These are phyloP conservation scores for Carapus acus DNA, from an alignment of 2,797 vertebrate species.

Conservation along the genomic window DNA sequence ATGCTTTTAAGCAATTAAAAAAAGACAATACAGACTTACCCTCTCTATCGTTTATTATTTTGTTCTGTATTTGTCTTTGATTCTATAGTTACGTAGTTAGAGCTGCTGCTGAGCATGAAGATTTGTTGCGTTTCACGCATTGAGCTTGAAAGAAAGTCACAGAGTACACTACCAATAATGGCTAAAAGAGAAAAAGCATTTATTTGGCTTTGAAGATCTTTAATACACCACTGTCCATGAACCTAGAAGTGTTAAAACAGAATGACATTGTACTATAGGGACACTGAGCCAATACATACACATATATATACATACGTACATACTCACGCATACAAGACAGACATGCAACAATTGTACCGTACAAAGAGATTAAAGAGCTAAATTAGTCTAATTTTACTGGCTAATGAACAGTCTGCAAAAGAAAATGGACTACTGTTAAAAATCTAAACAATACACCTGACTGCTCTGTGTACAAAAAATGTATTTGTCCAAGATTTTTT, in stretches of 20 bases:
- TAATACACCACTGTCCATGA: conserved; percentile 43
- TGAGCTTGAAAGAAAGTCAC: background rate
- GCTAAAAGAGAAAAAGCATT: conserved; percentile 50
- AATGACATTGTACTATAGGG: conserved; percentile 36
- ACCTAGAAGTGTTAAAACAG: conserved; percentile 29
- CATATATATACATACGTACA: conserved; percentile 49
- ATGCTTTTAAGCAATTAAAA: too few species aligned
- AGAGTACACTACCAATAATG: conserved; percentile 25
- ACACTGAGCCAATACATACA: conserved; percentile 36
- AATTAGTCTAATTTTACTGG: conserved; percentile 36
- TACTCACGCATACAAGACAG: conserved; percentile 47
- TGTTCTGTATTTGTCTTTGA: too few species aligned
- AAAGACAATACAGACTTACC: too few species aligned
- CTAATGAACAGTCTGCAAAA: conserved; percentile 35
- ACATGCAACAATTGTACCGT: conserved; percentile 43
- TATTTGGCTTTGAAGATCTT: conserved; percentile 52
- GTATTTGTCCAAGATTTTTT: too few species aligned
- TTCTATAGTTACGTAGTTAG: too few species aligned
- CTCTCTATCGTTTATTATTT: too few species aligned
- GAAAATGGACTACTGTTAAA: conserved; percentile 25
- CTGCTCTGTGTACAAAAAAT: background rate
- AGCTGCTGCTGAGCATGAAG: too few species aligned
- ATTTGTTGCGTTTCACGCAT: too few species aligned
- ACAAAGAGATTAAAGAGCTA: conserved; percentile 28
- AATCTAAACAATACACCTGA: background rate